Conservation (phyloP, 1,140 invertebrate species). For the Cotesia chilonis region DNA sequence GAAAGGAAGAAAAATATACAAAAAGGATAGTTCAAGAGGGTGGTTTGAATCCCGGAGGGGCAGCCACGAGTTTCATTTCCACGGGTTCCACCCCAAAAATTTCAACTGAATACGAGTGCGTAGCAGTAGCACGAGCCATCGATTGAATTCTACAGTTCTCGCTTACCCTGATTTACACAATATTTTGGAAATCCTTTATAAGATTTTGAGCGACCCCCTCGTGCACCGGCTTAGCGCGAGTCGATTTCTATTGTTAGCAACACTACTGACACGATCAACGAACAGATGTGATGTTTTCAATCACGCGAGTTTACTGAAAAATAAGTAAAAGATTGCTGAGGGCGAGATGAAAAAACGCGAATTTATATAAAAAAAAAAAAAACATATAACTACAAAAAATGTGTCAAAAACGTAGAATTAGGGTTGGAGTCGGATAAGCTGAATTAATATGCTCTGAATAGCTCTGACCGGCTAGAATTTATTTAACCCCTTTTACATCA, state of each 20-base stretch:
- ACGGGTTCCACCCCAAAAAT: constrained; percentile 60
- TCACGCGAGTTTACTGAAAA: constrained; percentile 33
- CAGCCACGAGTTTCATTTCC: constrained; percentile 46
- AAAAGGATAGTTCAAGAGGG: constrained; percentile 14
- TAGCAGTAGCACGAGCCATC: constrained; percentile 34
- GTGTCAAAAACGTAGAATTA: constrained; percentile 57
- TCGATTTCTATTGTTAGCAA: constrained; percentile 51
- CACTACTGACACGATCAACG: constrained; percentile 46
- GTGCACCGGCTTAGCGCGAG: constrained; percentile 47
- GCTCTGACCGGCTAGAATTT: constrained; percentile 31
- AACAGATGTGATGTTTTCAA: constrained; percentile 57
- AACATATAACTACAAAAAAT: not conserved
- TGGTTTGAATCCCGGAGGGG: constrained; percentile 2
- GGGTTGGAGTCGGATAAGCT: constrained; percentile 48
- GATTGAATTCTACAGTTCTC: constrained; percentile 39
- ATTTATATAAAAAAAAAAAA: constrained; percentile 25
- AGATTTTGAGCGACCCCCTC: constrained; percentile 43
- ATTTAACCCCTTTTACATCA: constrained; percentile 30
- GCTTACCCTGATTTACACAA: constrained; percentile 62
- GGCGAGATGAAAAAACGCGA: constrained; percentile 36
- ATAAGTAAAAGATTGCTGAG: constrained; percentile 15
- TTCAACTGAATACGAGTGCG: constrained; percentile 52
- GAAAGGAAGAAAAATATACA: not conserved
- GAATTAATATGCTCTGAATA: constrained; percentile 47
- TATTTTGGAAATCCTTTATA: constrained; percentile 68